Evolutionary conservation across 23 tunicate genomes (phyloP).

Genomic region (Aplidium turbinatum): DNA sequence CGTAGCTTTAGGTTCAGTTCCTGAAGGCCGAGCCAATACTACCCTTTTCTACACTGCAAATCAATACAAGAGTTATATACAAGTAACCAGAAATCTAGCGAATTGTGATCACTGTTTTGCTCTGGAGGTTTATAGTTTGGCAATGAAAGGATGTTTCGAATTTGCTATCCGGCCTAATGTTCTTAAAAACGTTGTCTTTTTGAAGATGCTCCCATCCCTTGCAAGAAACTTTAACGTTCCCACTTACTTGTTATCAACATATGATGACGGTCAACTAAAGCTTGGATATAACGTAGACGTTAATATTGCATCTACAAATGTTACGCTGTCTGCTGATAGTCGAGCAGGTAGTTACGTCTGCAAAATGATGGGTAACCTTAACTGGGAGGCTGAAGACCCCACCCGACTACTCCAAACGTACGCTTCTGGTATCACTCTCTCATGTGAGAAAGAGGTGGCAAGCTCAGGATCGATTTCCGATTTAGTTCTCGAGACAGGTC

Average conservation of each 20-base stretch:
- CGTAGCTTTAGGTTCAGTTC: conserved; percentile 10
- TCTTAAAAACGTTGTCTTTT: background rate
- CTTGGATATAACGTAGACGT: background rate
- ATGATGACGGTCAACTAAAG: background rate
- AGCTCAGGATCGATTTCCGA: background rate
- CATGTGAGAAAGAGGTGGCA: background rate
- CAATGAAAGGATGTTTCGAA: background rate
- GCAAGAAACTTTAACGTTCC: background rate
- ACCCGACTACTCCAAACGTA: background rate
- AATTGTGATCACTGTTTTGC: conserved; percentile 8
- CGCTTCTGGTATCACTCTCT: background rate
- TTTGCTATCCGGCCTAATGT: background rate
- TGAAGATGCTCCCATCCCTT: background rate
- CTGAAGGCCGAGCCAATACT: conserved; percentile 20
- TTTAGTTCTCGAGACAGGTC: background rate
- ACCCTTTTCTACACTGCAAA: background rate
- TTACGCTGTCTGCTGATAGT: background rate
- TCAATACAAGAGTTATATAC: conserved; percentile 1
- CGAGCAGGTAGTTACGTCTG: background rate
- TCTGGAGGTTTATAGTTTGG: background rate
- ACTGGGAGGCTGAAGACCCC: background rate
- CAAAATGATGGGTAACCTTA: background rate
- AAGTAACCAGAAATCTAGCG: background rate
- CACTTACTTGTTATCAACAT: background rate
- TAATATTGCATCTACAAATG: background rate